Conservation (phyloP, 35 echinoderm and acorn worm genomes). For the Heliocidaris erythrogramma region DNA sequence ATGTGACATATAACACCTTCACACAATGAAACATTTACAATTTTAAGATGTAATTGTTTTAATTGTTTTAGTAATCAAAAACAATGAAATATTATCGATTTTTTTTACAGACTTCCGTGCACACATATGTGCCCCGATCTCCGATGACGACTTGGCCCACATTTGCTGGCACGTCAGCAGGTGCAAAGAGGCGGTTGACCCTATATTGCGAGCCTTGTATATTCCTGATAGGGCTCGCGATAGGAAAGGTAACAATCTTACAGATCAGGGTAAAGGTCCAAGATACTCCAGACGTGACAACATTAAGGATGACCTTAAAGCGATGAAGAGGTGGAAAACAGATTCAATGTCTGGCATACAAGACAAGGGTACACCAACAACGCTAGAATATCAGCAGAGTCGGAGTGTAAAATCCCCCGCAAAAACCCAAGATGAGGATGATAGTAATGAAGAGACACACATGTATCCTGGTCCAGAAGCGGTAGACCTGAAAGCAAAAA, state of each 20-base stretch:
- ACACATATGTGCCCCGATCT: neutral
- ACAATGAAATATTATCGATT: neutral
- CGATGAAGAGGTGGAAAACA: neutral
- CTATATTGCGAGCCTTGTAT: neutral
- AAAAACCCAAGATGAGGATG: neutral
- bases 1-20: no score
- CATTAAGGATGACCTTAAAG: neutral
- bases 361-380: neutral
- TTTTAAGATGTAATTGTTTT: no score
- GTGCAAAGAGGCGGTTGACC: neutral
- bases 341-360: neutral
- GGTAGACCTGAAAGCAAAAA: neutral
- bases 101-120: neutral
- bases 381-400: no score
- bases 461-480: neutral
- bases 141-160: neutral
- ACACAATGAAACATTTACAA: no score
- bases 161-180: neutral
- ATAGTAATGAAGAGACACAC: neutral
- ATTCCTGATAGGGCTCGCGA: neutral
- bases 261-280: neutral
- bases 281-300: neutral
- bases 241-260: neutral
- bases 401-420: neutral
- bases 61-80: no score